These are phyloP conservation scores for Corbicula japonica DNA, from an alignment of 2,888 invertebrate genomes.

Conservation along the genomic window DNA sequence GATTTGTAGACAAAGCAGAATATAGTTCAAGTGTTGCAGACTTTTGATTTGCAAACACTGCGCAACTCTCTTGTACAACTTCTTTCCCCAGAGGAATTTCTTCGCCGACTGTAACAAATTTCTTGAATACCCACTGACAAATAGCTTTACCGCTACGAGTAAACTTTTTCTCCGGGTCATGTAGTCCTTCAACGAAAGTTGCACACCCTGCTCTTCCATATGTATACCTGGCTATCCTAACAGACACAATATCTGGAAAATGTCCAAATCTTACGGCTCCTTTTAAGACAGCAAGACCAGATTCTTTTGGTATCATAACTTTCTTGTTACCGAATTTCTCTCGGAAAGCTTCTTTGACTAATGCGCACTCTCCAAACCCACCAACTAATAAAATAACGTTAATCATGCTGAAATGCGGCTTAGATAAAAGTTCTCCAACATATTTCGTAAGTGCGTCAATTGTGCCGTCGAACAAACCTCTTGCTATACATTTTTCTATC, in stretches of 20 bases:
- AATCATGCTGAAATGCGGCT: too few species aligned
- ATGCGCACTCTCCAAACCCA: too few species aligned
- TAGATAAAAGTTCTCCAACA: too few species aligned
- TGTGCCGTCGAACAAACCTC: too few species aligned
- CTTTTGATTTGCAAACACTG: neutral
- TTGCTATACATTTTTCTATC: too few species aligned
- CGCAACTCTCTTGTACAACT: neutral
- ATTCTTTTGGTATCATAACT: neutral
- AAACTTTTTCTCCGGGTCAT: neutral
- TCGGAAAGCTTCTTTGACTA: too few species aligned
- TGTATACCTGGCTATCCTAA: neutral
- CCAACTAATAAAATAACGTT: too few species aligned
- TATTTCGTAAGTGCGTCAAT: too few species aligned
- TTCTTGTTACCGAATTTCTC: too few species aligned
- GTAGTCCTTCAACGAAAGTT: neutral
- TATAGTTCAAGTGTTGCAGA: neutral
- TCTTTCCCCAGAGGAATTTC: neutral
- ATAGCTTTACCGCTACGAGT: neutral
- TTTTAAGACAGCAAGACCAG: neutral
- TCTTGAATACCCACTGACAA: neutral
- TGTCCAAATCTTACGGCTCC: neutral
- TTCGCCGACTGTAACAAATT: neutral
- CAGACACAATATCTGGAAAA: neutral
- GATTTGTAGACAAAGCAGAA: neutral
- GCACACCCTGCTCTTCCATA: neutral